Percentiles rank a stretch among this genome's conserved stretches.
phyloP scores from a whole-genome alignment of 2,113 vertebrate species.

The Periophthalmus modestus region DNA sequence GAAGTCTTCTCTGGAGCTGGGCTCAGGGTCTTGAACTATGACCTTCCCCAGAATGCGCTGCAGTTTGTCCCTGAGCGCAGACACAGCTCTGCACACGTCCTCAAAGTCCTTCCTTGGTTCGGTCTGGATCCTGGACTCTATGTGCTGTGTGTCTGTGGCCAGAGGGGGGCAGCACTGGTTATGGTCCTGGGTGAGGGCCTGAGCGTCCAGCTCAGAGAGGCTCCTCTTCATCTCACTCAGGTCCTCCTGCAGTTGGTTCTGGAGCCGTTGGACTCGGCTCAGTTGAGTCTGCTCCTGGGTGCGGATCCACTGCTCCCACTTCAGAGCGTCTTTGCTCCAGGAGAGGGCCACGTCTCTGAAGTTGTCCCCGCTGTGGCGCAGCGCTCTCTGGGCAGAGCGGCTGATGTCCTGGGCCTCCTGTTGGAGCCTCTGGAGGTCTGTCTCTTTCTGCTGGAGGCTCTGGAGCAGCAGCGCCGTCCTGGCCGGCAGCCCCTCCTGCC shows the following conservation, averaged over 20 bases:
- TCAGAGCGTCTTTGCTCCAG: slow-evolving; percentile 7
- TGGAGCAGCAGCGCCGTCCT: not conserved
- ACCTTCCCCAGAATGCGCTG: not conserved
- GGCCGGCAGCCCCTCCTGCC: not conserved
- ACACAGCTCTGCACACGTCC: slow-evolving; percentile 1
- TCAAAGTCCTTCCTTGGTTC: not conserved
- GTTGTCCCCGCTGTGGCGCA: not conserved
- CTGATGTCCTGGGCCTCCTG: slow-evolving; percentile 4
- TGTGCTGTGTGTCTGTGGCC: not conserved
- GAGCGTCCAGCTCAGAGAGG: slow-evolving; percentile 9
- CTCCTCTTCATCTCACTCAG: not conserved
- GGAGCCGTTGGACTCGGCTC: no score
- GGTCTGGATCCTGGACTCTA: not conserved
- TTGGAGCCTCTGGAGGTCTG: not conserved
- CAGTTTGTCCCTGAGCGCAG: slow-evolving; percentile 4
- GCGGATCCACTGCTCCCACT: slow-evolving; percentile 5
- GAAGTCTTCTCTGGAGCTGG: slow-evolving; percentile 1
- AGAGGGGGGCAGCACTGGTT: no score
- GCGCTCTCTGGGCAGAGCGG: not conserved
- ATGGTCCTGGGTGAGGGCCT: not conserved
- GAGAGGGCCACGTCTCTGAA: not conserved
- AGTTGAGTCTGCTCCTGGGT: not conserved
- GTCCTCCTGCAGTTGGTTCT: no score
- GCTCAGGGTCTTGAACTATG: not conserved
- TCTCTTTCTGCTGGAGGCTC: not conserved